Evolutionary conservation across 2,113 vertebrate species (phyloP).

Genomic region (Bubalus kerabau): DNA sequence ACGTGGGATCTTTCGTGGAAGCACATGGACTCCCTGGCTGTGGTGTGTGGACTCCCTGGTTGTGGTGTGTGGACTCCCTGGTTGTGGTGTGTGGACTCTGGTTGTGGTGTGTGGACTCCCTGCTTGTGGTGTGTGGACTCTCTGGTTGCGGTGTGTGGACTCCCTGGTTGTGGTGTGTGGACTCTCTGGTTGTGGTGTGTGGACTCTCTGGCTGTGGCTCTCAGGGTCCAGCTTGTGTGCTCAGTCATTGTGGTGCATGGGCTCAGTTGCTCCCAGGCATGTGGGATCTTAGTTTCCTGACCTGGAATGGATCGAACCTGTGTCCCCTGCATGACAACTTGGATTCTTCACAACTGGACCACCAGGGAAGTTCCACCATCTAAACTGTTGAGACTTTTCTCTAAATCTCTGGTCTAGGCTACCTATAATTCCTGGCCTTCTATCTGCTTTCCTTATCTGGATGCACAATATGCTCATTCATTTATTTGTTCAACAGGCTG

Average conservation of each 20-base stretch:
- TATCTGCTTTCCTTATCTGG: neutral
- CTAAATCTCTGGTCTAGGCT: neutral
- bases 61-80: neutral
- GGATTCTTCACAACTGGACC: neutral
- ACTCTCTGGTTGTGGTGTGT: neutral
- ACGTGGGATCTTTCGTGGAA: neutral
- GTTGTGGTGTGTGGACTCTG: neutral
- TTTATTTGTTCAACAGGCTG: neutral
- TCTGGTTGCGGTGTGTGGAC: neutral
- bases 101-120: neutral
- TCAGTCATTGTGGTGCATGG: accelerated
- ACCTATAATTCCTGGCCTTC: neutral
- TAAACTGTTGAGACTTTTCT: neutral
- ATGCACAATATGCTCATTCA: too few species aligned
- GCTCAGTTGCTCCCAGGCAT: neutral
- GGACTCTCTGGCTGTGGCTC: neutral
- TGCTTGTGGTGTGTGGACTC: neutral
- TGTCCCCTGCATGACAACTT: neutral
- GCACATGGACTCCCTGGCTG: neutral
- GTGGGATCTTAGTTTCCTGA: neutral
- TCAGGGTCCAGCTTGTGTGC: neutral
- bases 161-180: too few species aligned
- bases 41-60: too few species aligned
- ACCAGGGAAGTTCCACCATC: neutral
- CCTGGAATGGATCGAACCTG: neutral